Evolutionary conservation across 2,888 invertebrate species (phyloP), one percentile per base, ranked within the genome.

Genomic region (Hipparchia semele): DNA sequence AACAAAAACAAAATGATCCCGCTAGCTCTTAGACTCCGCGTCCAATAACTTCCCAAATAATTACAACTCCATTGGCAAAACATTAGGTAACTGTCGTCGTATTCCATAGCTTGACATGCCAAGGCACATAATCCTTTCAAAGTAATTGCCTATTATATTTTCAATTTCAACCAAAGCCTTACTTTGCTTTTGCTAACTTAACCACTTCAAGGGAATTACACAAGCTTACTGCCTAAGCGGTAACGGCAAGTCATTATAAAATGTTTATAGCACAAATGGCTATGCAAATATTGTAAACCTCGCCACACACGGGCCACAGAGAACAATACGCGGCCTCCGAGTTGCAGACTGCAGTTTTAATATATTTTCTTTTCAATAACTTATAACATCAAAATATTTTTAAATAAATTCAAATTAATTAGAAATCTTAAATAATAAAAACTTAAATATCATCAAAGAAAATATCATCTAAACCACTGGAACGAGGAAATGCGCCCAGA

Each of bases 61-160:
- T 58, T 9, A 3, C 59, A 4, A 39, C 10, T 39, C 59, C 12
- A 39, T 60, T 8, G 39, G 33, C 12, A 60, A 60, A 60, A 49
- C 49, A 23, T 23, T 10, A 49, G 8, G 49, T 6, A 51, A 51
- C 64, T 23, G 8, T n/a, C 46, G 13, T 46, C 7, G 59, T 69
- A 72, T 58, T 54, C 73, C 72, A 60, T 71, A 72, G 75, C 71
- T 70, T 72, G 75, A 75, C 77, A 74, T 75, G 73, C 73, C 72
- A 68, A 73, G 75, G 70, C 75, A 72, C 74, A 75, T 75, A 76
- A 78, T 75, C 70, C 64, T 70, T 75, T 76, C 70, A 68, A 74
- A 77, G 75, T 76, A 78, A 75, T 78, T 79, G 76, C 75, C 77
- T 76, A 78, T 78, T 78, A 78, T 79, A 77, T 78, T 79, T 79